Conservation (phyloP, 2,797 vertebrate species). For the Aselliscus stoliczkanus region DNA sequence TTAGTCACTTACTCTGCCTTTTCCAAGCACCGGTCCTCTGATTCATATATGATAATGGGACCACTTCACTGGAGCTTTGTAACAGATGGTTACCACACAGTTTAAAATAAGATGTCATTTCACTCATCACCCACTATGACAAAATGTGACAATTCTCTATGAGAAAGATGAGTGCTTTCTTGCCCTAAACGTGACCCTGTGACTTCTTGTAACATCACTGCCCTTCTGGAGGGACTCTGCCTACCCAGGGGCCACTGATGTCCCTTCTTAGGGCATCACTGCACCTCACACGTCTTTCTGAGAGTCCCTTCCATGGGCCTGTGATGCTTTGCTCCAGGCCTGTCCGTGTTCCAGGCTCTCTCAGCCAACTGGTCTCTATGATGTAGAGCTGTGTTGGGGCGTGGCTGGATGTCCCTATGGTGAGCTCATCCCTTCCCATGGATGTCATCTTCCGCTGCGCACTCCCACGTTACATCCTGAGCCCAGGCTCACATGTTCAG, state of each 20-base stretch:
- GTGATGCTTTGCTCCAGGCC: background rate
- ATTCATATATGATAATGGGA: background rate
- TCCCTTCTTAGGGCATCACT: background rate
- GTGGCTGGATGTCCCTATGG: fast-evolving
- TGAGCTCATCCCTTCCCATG: background rate
- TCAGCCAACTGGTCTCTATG: background rate
- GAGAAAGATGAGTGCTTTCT: background rate
- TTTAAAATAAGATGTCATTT: slow-evolving; percentile 35
- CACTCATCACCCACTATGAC: background rate
- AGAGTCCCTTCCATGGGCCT: fast-evolving
- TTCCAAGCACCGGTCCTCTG: background rate
- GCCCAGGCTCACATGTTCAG: background rate
- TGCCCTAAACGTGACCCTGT: background rate
- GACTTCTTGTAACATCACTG: background rate
- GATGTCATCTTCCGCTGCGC: background rate
- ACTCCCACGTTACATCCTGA: background rate
- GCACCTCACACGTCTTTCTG: background rate
- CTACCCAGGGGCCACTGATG: background rate
- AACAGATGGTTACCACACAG: slow-evolving; percentile 5
- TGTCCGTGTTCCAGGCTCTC: background rate
- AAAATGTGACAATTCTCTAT: background rate
- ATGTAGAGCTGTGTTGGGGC: too few species aligned
- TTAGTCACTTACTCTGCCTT: slow-evolving; percentile 7
- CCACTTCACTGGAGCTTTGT: background rate
- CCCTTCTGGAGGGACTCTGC: background rate